These are phyloP conservation scores for Sinella curviseta DNA, from an alignment of 1,140 invertebrate species.

Conservation along the genomic window DNA sequence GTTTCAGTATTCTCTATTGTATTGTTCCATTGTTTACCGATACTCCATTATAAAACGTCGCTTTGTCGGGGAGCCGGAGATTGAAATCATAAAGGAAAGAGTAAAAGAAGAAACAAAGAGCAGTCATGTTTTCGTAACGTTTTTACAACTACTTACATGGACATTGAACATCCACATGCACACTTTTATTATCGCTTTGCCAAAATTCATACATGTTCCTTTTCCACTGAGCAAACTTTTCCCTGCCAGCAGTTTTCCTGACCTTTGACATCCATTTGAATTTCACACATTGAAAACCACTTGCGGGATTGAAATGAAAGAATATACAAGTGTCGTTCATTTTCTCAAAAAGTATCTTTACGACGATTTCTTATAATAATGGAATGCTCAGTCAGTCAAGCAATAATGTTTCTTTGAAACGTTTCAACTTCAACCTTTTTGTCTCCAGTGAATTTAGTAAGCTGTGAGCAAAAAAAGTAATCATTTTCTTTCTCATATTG, in stretches of 20 bases:
- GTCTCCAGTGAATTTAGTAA: neutral
- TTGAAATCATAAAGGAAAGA: neutral
- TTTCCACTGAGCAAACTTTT: neutral
- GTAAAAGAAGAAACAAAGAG: neutral
- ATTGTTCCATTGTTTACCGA: neutral
- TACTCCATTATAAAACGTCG: neutral
- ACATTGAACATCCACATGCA: too few species aligned
- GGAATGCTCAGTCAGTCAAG: too few species aligned
- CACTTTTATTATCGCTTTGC: neutral
- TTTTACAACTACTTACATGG: too few species aligned
- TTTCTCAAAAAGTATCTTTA: too few species aligned
- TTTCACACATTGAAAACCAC: constrained; percentile 4
- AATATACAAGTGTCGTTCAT: too few species aligned
- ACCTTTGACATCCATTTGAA: constrained; percentile 14
- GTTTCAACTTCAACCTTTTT: too few species aligned
- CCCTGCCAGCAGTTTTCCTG: neutral
- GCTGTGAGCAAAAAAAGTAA: neutral
- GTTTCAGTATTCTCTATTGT: neutral
- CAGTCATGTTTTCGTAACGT: too few species aligned
- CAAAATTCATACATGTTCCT: neutral
- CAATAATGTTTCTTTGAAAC: too few species aligned
- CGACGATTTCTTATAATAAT: too few species aligned
- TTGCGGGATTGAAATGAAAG: neutral
- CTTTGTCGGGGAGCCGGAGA: neutral
- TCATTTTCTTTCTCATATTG: neutral